Base-by-base conservation (phyloP, 2,888 invertebrate genomes). In the Caenorhabditis imperialis region DNA sequence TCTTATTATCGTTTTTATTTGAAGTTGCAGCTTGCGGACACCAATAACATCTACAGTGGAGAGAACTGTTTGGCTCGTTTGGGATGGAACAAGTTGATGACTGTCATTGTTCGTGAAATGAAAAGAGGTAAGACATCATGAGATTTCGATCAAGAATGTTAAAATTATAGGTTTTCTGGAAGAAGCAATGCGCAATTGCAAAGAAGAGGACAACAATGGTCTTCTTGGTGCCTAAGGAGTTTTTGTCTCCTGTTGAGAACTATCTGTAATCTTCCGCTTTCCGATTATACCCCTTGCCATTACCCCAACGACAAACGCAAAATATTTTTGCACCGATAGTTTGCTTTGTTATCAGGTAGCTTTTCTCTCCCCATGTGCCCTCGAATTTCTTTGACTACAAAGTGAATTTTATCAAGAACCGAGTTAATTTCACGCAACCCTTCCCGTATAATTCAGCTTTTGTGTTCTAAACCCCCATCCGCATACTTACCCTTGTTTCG, bases 31-130 rank as follows among this genome's bases (percentile, higher is more conserved):
- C 60, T 75, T 18, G 25, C 70, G 37, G 79, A 75, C 22, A 48
- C 74, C 33, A 75, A 74, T 20, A 79, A 79, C 47, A 58, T 75
- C 3, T 79, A 79, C 74, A 77, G 75, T 35, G 77, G 81, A 1
- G 81, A 83, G 35, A 83, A 82, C 57, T 82, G 81, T 30, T 57
- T 84, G 53, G 81, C 81, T 14, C 73, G 80, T 27, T 65, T 82
- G 1, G 84, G 83, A 47, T 84, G 84, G 84, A 84, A 84, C 70
- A 84, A 84, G 51, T 55, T 84, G 50, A 84, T 84, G 84, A 82
- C 83, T 7, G 81, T 84, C 42, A 84, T 84, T 60, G 83, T 84
- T 22, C 73, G 84, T 33, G 84, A 84, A 42, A 84, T 84, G 84
- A 84, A 84, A 55, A 69, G 81, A 75, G 81, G 81, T 79, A 16